These are phyloP conservation scores for Parnassius orleans DNA, from an alignment of 2,888 invertebrate species.

Conservation along the genomic window DNA sequence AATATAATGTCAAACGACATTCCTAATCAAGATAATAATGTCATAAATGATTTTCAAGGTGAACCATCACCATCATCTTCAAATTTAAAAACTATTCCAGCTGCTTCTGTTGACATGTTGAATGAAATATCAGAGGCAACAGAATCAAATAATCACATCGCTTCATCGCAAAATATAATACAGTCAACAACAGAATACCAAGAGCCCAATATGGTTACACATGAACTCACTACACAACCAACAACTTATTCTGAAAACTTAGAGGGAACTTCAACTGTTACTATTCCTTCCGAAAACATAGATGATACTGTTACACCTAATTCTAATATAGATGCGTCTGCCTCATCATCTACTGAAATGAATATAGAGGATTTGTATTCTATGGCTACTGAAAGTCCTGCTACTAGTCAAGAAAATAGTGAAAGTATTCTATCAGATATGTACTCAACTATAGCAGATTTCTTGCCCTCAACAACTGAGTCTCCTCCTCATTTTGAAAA, in stretches of 20 bases:
- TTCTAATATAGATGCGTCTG: slow-evolving; percentile 19
- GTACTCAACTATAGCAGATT: slow-evolving; percentile 58
- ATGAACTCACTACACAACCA: slow-evolving; percentile 6
- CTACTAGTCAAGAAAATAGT: slow-evolving; percentile 36
- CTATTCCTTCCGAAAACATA: not conserved
- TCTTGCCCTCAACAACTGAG: slow-evolving; percentile 59
- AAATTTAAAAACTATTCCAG: slow-evolving; percentile 21
- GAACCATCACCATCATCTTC: not conserved
- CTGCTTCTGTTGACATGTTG: slow-evolving; percentile 2
- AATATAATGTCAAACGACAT: not conserved
- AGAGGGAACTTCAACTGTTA: too few species aligned
- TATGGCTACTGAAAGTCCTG: slow-evolving; percentile 36
- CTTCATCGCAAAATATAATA: slow-evolving; percentile 24
- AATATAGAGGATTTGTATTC: slow-evolving; percentile 29
- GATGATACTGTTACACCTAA: slow-evolving; percentile 2
- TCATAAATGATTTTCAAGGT: slow-evolving; percentile 5
- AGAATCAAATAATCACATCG: slow-evolving; percentile 8
- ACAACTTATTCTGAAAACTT: slow-evolving; percentile 1
- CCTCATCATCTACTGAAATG: slow-evolving; percentile 16
- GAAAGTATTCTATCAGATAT: slow-evolving; percentile 56
- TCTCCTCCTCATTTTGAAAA: slow-evolving; percentile 42
- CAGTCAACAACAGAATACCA: slow-evolving; percentile 31
- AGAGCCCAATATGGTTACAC: not conserved
- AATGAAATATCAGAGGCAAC: slow-evolving; percentile 5
- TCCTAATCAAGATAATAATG: slow-evolving; percentile 8